Evolutionary conservation across 1,140 invertebrate genomes (phyloP).

Genomic region (Phymastichus coffea): DNA sequence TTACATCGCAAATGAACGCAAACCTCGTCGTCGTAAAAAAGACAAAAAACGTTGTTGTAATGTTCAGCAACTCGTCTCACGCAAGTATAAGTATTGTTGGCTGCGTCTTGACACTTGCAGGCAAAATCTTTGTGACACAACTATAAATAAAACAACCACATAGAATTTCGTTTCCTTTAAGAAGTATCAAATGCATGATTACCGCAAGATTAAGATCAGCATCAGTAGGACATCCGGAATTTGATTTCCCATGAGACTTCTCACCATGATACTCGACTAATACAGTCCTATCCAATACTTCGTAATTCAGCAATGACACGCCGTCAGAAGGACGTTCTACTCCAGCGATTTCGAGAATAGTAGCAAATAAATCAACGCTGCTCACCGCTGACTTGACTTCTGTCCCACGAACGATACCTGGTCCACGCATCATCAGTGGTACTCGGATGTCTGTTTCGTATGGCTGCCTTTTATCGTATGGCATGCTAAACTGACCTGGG

Average conservation of each 20-base stretch:
- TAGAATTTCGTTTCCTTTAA: too few relatives aligned
- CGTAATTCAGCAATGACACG: slow-evolving; percentile 41
- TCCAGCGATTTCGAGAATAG: slow-evolving; percentile 71
- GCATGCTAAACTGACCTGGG: slow-evolving; percentile 81
- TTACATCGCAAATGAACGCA: background rate
- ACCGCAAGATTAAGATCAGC: slow-evolving; percentile 61
- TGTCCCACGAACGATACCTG: slow-evolving; percentile 58
- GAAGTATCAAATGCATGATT: too few relatives aligned
- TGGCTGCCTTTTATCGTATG: slow-evolving; percentile 83
- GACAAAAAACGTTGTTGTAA: slow-evolving; percentile 71
- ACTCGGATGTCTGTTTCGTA: slow-evolving; percentile 87
- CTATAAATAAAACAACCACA: slow-evolving; percentile 48
- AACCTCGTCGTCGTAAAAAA: slow-evolving; percentile 73
- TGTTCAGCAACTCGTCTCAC: slow-evolving; percentile 62
- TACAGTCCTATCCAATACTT: slow-evolving; percentile 56
- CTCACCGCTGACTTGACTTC: slow-evolving; percentile 62
- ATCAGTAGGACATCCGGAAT: slow-evolving; percentile 59
- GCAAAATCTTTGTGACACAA: slow-evolving; percentile 64
- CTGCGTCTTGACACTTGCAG: slow-evolving; percentile 81
- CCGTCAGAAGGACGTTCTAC: slow-evolving; percentile 52
- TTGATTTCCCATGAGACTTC: slow-evolving; percentile 47
- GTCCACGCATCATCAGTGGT: slow-evolving; percentile 78
- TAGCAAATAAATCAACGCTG: slow-evolving; percentile 80
- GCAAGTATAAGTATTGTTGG: slow-evolving; percentile 83
- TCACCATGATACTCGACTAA: slow-evolving; percentile 82